These are phyloP conservation scores for Allolobophora icterica DNA, from an alignment of 2,888 invertebrate genomes.

Conservation along the genomic window DNA sequence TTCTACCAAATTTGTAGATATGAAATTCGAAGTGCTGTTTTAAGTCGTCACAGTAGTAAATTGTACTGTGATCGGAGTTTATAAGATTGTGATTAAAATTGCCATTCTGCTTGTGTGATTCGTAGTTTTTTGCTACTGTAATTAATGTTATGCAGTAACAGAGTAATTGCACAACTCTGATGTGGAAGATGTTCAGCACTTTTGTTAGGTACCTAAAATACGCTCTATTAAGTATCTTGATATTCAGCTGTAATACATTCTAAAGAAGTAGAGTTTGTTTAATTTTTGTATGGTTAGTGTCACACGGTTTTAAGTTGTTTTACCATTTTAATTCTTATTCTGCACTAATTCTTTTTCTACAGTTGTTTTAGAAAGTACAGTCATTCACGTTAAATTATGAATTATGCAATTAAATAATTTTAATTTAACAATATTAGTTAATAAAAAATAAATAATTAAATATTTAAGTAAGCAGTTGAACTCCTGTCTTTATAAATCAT, in stretches of 20 bases:
- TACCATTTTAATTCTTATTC: no score
- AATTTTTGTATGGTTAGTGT: no score
- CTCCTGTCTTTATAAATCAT: no score
- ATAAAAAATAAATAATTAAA: no score
- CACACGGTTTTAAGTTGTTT: no score
- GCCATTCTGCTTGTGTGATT: neutral
- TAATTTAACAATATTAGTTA: no score
- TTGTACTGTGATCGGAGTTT: neutral
- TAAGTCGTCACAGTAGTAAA: neutral
- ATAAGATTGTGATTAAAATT: neutral
- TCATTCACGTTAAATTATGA: neutral
- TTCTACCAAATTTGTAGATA: neutral
- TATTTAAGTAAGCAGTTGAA: no score
- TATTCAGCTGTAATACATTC: neutral
- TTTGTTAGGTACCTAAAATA: no score
- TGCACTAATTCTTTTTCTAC: no score
- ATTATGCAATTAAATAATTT: neutral
- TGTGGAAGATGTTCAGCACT: no score
- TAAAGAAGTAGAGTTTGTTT: no score
- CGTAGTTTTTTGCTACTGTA: neutral
- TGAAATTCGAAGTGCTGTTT: neutral
- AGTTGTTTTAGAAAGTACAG: neutral
- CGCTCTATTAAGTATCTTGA: no score
- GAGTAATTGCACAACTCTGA: neutral
- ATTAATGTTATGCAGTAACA: neutral